phyloP scores from a whole-genome alignment of 2,888 invertebrate species.

The Drosophila kanekoi region DNA sequence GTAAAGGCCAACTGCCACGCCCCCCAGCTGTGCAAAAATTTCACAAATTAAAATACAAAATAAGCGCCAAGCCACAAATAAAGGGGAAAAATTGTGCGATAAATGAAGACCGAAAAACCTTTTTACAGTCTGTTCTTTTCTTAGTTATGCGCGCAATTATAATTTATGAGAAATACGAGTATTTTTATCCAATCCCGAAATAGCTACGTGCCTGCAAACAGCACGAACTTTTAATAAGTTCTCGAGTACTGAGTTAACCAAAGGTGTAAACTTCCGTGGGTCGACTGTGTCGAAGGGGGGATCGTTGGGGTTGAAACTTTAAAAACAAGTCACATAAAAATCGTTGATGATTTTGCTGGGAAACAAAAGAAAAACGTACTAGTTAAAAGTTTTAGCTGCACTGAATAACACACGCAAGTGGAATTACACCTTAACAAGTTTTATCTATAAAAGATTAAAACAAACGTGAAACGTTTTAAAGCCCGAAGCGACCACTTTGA shows the following conservation, averaged over 20 bases:
- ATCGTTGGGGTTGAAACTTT: conserved; percentile 31
- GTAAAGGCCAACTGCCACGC: conserved; percentile 1
- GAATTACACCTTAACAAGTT: conserved; percentile 11
- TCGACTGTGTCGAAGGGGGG: not conserved
- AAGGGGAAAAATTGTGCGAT: conserved; percentile 18
- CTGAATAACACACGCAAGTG: conserved; percentile 33
- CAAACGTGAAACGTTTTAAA: conserved; percentile 17
- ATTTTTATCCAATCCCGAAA: conserved; percentile 24
- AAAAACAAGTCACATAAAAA: conserved; percentile 60
- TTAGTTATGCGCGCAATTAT: conserved; percentile 41
- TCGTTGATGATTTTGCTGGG: conserved; percentile 44
- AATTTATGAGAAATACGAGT: conserved; percentile 42
- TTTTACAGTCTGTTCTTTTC: conserved; percentile 20
- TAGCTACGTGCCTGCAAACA: conserved; percentile 11
- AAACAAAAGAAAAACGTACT: conserved; percentile 29
- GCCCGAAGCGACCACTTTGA: conserved; percentile 12
- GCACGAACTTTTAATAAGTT: conserved; percentile 28
- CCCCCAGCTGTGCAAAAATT: conserved; percentile 20
- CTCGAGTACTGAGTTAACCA: conserved; percentile 21
- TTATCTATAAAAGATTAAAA: conserved; percentile 6
- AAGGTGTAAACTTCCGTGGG: conserved; percentile 46
- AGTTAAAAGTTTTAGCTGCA: conserved; percentile 40
- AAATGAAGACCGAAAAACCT: conserved; percentile 37
- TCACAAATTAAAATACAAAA: conserved; percentile 48
- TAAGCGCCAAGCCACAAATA: conserved; percentile 22